A percentile compares a stretch with the other conserved stretches of the same genome.
Evolutionary conservation across 2,888 invertebrate genomes (phyloP).

Genomic region (Noctua comes): DNA sequence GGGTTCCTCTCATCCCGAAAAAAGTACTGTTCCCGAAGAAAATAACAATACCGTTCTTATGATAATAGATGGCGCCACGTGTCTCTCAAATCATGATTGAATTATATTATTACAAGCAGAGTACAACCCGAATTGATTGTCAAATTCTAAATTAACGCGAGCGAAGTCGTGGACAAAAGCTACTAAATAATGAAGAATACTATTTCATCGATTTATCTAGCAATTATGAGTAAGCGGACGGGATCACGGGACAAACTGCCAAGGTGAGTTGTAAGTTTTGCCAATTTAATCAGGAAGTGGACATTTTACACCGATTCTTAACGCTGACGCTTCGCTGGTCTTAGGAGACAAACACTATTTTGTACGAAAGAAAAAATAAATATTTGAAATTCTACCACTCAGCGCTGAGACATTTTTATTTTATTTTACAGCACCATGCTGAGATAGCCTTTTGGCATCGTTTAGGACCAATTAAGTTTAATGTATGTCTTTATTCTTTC

Average conservation of each 20-base stretch:
- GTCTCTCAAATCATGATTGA: no score
- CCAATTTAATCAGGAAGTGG: constrained; percentile 33
- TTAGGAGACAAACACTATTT: background rate
- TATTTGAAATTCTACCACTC: background rate
- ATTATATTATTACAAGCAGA: no score
- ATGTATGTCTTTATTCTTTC: no score
- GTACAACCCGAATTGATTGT: no score
- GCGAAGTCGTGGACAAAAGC: no score
- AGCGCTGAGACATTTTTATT: background rate
- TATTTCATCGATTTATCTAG: background rate
- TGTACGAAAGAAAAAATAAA: background rate
- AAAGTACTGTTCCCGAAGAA: no score
- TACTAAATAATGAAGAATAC: background rate
- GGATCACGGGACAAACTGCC: background rate
- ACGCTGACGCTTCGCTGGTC: background rate
- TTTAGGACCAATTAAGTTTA: background rate
- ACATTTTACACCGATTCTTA: constrained; percentile 7
- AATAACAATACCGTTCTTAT: no score
- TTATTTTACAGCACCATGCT: no score
- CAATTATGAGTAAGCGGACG: background rate
- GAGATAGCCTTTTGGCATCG: background rate
- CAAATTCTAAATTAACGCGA: no score
- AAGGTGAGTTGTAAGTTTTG: constrained; percentile 5
- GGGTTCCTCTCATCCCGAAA: no score
- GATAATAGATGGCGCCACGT: no score